These are phyloP conservation scores for Syrista parreyssii DNA, from an alignment of 2,888 invertebrate genomes.

Conservation along the genomic window DNA sequence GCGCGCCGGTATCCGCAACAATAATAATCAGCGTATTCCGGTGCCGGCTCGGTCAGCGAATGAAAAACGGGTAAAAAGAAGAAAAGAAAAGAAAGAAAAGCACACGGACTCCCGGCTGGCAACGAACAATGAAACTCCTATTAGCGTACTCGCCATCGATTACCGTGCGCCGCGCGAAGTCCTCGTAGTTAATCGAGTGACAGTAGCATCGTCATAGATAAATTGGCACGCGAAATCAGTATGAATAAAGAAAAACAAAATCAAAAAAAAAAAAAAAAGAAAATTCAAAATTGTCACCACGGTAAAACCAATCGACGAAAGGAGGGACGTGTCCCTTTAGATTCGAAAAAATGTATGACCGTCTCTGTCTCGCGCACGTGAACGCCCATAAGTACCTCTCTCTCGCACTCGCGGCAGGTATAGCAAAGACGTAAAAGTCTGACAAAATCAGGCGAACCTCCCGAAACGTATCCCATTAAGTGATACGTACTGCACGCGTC, in stretches of 20 bases:
- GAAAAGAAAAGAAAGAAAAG: conserved; percentile 6
- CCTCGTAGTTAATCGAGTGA: not conserved
- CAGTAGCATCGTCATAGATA: not conserved
- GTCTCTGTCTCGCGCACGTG: not conserved
- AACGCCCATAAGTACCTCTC: not conserved
- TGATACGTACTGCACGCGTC: not conserved
- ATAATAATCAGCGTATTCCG: conserved; percentile 8
- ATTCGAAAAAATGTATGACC: not conserved
- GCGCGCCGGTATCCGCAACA: not conserved
- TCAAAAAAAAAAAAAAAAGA: not conserved
- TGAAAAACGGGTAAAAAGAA: conserved; percentile 5
- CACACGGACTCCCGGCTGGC: not conserved
- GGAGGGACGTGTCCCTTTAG: fast-evolving
- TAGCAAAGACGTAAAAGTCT: not conserved
- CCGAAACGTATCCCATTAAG: not conserved
- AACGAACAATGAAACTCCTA: too few species aligned
- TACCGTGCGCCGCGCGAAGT: too few species aligned
- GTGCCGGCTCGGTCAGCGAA: conserved; percentile 7
- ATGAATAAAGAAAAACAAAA: not conserved
- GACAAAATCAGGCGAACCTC: not conserved
- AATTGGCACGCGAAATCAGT: not conserved
- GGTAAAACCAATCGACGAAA: not conserved
- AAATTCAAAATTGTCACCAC: not conserved
- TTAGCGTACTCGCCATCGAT: too few species aligned
- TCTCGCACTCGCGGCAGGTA: not conserved